phyloP scores from a whole-genome alignment of 1,140 invertebrate species.

The Euura saliciscinereae region DNA sequence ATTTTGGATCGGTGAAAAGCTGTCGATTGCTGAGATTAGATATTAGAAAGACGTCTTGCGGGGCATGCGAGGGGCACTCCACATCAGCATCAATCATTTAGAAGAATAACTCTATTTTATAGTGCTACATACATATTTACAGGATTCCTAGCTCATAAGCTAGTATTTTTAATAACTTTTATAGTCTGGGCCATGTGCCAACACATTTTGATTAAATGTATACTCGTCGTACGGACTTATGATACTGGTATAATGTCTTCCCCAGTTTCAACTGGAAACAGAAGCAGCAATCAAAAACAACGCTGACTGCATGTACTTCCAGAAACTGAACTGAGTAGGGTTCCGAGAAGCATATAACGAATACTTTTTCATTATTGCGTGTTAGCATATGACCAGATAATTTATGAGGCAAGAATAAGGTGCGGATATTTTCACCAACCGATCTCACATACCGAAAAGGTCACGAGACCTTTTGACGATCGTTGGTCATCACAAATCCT shows the following conservation, averaged over 20 bases:
- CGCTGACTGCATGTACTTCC: too few relatives aligned
- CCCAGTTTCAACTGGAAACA: too few relatives aligned
- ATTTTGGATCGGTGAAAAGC: too few relatives aligned
- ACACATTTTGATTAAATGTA: conserved; percentile 4
- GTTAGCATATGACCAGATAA: conserved; percentile 5
- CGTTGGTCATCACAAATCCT: not conserved
- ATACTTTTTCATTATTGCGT: not conserved
- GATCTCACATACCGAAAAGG: too few relatives aligned
- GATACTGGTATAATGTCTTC: too few relatives aligned
- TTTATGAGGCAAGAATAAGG: conserved; percentile 5
- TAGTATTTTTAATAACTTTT: conserved; percentile 27
- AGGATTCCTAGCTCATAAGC: conserved; percentile 40
- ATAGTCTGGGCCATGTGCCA: conserved; percentile 43
- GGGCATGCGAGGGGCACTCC: not conserved
- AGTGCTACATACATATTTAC: conserved; percentile 60
- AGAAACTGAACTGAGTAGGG: too few relatives aligned
- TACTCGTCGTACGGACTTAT: too few relatives aligned
- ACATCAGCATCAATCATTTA: conserved; percentile 43
- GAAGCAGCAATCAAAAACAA: too few relatives aligned
- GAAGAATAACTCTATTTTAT: conserved; percentile 59
- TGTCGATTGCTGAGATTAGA: too few relatives aligned
- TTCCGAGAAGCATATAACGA: too few relatives aligned
- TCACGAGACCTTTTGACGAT: not conserved
- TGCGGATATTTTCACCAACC: not conserved
- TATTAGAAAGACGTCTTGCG: not conserved